Conservation (phyloP, 2,888 invertebrate species). For the Biston stratarius region DNA sequence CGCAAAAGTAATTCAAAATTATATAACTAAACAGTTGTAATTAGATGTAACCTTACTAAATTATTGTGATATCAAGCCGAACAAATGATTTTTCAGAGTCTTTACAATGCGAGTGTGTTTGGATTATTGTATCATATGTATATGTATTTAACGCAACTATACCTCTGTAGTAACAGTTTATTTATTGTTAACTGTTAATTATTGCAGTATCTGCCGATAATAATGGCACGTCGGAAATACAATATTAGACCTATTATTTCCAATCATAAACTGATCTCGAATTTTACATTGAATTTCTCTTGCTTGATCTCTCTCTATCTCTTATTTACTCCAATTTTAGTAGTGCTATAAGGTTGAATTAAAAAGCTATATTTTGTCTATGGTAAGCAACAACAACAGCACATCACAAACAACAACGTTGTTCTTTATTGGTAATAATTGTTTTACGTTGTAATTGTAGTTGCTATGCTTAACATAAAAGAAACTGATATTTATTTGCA, state of each 20-base stretch:
- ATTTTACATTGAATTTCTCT: not conserved
- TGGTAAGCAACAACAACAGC: too few relatives aligned
- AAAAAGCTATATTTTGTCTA: too few relatives aligned
- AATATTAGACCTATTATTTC: too few relatives aligned
- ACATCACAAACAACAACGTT: too few relatives aligned
- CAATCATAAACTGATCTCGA: too few relatives aligned
- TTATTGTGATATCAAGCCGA: conserved; percentile 78
- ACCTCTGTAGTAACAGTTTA: conserved; percentile 74
- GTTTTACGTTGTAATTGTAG: too few relatives aligned
- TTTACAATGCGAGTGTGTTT: conserved; percentile 78
- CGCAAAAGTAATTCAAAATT: conserved; percentile 11
- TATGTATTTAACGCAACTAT: conserved; percentile 59
- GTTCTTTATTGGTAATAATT: too few relatives aligned
- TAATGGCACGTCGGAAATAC: conserved; percentile 8
- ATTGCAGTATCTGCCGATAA: conserved; percentile 8
- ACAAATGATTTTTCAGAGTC: conserved; percentile 72
- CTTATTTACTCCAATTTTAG: too few relatives aligned
- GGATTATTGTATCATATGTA: conserved; percentile 54
- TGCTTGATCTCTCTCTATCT: not conserved
- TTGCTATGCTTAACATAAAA: too few relatives aligned
- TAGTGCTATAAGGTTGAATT: too few relatives aligned
- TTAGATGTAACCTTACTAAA: conserved; percentile 54
- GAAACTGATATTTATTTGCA: too few relatives aligned
- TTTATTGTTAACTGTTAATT: conserved; percentile 77
- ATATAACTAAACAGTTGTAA: conserved; percentile 11